Percentiles rank a stretch among this genome's conserved stretches.
Conservation (phyloP, 2,888 invertebrate species). For the Branchellion lobata region DNA sequence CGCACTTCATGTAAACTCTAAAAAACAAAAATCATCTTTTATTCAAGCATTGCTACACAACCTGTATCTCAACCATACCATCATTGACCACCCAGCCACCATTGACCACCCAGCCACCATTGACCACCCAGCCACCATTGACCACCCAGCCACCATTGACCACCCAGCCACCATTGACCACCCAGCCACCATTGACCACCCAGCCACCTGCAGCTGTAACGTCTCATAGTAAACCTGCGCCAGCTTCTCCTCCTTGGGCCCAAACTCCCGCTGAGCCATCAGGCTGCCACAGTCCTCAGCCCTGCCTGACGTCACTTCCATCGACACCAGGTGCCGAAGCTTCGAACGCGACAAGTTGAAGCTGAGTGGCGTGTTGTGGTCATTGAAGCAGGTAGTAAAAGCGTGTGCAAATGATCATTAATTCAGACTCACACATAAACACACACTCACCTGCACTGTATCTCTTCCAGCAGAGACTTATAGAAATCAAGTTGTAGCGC, state of each 20-base stretch:
- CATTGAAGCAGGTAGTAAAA: too few species aligned
- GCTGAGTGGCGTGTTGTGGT: conserved; percentile 26
- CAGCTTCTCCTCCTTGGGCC: conserved; percentile 65
- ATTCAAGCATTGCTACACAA: too few species aligned
- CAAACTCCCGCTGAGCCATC: conserved; percentile 67
- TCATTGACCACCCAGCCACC: too few species aligned
- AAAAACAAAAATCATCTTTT: too few species aligned
- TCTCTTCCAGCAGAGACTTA: conserved; percentile 75
- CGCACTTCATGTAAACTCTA: too few species aligned
- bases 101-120: background rate
- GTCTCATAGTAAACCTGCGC: conserved; percentile 73
- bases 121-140: too few species aligned
- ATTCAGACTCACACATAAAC: background rate
- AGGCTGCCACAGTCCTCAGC: conserved; percentile 63
- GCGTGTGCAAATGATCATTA: background rate
- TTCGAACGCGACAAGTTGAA: conserved; percentile 82
- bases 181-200: background rate
- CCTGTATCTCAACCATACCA: too few species aligned
- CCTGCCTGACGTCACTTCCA: conserved; percentile 61
- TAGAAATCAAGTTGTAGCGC: conserved; percentile 67
- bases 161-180: background rate
- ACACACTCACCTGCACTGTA: conserved; percentile 68
- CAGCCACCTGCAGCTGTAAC: conserved; percentile 73
- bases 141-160: too few species aligned
- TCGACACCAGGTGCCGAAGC: conserved; percentile 72